Evolutionary conservation across 2,888 invertebrate species (phyloP), one percentile per base, ranked within the genome.

Genomic region (Galeruca laticollis): DNA sequence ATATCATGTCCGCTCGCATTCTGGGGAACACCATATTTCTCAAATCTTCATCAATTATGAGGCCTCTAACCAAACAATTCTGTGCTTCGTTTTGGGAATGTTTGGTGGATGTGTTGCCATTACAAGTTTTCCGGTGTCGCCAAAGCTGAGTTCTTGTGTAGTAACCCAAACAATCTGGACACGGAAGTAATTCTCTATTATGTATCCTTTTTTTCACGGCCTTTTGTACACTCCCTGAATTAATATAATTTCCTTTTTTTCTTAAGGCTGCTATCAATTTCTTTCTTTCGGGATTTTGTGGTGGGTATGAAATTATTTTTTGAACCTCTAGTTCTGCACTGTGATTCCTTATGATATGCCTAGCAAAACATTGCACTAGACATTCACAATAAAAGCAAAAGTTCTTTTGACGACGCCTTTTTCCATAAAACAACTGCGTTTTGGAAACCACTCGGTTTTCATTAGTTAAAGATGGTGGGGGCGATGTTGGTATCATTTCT

Each of bases 11-110:
- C n/a, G n/a, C n/a, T n/a, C n/a, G n/a, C n/a, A n/a, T n/a, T n/a
- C 11, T 63, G 15, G 69, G 54, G 63, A 72, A 72, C 31, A 72
- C 70, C 54, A 60, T 52, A 10, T 15, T 6, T 70, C 21, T 54
- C 43, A 72, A 62, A n/a, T 57, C 11, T 10, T 37, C 13, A 65
- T 69, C 66, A 40, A 40, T 40, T 40, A 13, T 40, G 43, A 60
- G 8, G 31, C 69, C 40, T 11, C 18, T 6, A 11, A 68, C 15
- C 18, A 66, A 47, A 31, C 40, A 11, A 59, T 57, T 62, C 60
- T 57, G 67, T 40, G 40, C 40, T 40, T 40, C 40, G 2, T 13
- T 40, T n/a, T n/a, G n/a, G n/a, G n/a, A 13, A 13, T 13, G 10
- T 5, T 40, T 13, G 11, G 11, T 2, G 40, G n/a, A 40, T 33